Evolutionary conservation across 2,888 invertebrate species (phyloP), one percentile per base, ranked within the genome.

Genomic region (Synergus laeviventris): DNA sequence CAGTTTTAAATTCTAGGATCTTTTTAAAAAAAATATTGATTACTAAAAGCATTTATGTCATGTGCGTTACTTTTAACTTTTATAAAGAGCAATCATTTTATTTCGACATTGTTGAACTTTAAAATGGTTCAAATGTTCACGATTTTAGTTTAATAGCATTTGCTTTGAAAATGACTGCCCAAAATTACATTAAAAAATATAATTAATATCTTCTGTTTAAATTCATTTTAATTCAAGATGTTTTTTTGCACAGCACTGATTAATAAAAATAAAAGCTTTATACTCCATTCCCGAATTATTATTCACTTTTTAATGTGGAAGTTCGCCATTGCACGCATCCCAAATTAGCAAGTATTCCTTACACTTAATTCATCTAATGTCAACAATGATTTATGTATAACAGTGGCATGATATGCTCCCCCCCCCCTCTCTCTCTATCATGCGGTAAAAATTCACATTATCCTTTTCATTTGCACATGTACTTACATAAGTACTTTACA

Each of bases 381-480:
- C 84, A 87, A 88, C 88, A 89, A 88, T 89, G 85, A 86, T 86
- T 87, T 84, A 81, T 79, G 80, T 84, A 86, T 89, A 90, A 90
- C 89, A 91, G 85, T 88, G 86, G 85, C 90, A 85, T 90, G 90
- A 91, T 91, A 91, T 90, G 90, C 88, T 87, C 87, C 82, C 80
- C 85, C 84, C 82, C 83, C 38, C 62, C 42, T 39, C 14, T 16
- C 42, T 49, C 79, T 78, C 81, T 81, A 82, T 78, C 79, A 76
- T 83, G 76, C 78, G 76, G 78, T 78, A 82, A 82, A 82, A 83
- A 81, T 81, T 83, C 75, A 70, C 49, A 73, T 79, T 82, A 77
- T 78, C 78, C 77, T 66, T 78, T 79, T 77, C 66, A 74, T 78
- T 79, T 77, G 76, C 70, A 77, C 75, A 80, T 80, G 80, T 76